Percentiles rank a stretch among this genome's conserved stretches.
Evolutionary conservation across 2,888 invertebrate genomes (phyloP).

Genomic region (Caenorhabditis doughertyi): DNA sequence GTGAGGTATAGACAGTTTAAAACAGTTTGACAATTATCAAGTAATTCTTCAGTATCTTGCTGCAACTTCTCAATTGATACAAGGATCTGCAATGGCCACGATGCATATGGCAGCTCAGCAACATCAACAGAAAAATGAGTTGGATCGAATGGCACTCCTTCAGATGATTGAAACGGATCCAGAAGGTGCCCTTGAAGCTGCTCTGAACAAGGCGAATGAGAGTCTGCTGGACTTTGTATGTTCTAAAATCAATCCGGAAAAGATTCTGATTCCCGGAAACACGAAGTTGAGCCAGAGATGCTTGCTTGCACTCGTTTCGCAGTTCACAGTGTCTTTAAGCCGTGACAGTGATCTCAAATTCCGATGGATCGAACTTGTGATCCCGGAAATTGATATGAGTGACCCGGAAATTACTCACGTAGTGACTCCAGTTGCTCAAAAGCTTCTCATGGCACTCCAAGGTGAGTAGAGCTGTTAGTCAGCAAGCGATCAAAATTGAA

Average conservation of each 20-base stretch:
- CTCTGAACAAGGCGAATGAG: constrained; percentile 92
- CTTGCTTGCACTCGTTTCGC: constrained; percentile 93
- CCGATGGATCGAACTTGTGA: constrained; percentile 69
- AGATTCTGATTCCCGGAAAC: constrained; percentile 84
- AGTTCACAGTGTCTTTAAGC: constrained; percentile 83
- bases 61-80: constrained; percentile 39
- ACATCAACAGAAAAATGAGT: constrained; percentile 40
- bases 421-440: constrained; percentile 62
- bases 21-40: not conserved
- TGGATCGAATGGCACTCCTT: constrained; percentile 25
- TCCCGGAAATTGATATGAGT: constrained; percentile 63
- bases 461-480: constrained; percentile 47
- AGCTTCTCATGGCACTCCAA: constrained; percentile 59
- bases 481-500: too few relatives aligned
- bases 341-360: constrained; percentile 77
- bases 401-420: constrained; percentile 59
- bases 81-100: constrained; percentile 41
- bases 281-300: constrained; percentile 89
- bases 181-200: constrained; percentile 83
- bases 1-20: constrained; percentile 83
- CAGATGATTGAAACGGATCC: constrained; percentile 44
- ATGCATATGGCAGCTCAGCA: constrained; percentile 50
- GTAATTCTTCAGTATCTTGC: constrained; percentile 39
- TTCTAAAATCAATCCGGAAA: constrained; percentile 89
- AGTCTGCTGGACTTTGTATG: constrained; percentile 91